A percentile compares a stretch with the other conserved stretches of the same genome.
phyloP scores from a whole-genome alignment of 2,113 vertebrate genomes.

The Pseudorhombus dupliciocellatus region DNA sequence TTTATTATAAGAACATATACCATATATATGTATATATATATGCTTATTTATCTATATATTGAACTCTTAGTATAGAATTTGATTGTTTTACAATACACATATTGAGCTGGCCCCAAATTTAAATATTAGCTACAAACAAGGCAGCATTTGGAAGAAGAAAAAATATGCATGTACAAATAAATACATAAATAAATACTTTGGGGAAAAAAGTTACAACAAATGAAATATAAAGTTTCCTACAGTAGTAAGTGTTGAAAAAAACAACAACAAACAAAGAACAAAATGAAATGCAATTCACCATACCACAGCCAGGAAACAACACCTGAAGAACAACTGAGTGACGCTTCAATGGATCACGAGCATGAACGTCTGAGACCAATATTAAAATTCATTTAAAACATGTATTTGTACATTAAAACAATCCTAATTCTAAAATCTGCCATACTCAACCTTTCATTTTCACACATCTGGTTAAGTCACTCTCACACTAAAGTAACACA shows the following conservation, averaged over 20 bases:
- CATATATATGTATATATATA: conserved; percentile 55
- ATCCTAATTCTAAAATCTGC: conserved; percentile 13
- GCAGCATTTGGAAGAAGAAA: conserved; percentile 58
- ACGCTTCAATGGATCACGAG: conserved; percentile 36
- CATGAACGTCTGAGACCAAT: conserved; percentile 9
- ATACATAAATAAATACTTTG: conserved; percentile 62
- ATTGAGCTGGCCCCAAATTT: conserved; percentile 72
- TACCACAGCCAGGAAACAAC: conserved; percentile 65
- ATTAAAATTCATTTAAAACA: conserved; percentile 18
- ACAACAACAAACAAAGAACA: conserved; percentile 64
- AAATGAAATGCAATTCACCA: conserved; percentile 63
- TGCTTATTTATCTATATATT: conserved; percentile 17
- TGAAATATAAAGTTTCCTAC: conserved; percentile 44
- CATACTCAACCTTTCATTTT: conserved; percentile 7
- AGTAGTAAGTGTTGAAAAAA: conserved; percentile 68
- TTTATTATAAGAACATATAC: conserved; percentile 81
- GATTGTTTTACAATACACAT: conserved; percentile 73
- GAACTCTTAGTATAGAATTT: conserved; percentile 64
- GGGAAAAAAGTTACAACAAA: conserved; percentile 65
- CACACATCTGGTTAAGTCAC: neutral
- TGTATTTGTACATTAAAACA: neutral
- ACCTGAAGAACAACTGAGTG: conserved; percentile 35
- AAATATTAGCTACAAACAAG: conserved; percentile 76
- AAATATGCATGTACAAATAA: conserved; percentile 45
- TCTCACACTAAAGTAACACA: neutral